Conservation (phyloP, 2,113 vertebrate genomes). For the Macquaria australasica region DNA sequence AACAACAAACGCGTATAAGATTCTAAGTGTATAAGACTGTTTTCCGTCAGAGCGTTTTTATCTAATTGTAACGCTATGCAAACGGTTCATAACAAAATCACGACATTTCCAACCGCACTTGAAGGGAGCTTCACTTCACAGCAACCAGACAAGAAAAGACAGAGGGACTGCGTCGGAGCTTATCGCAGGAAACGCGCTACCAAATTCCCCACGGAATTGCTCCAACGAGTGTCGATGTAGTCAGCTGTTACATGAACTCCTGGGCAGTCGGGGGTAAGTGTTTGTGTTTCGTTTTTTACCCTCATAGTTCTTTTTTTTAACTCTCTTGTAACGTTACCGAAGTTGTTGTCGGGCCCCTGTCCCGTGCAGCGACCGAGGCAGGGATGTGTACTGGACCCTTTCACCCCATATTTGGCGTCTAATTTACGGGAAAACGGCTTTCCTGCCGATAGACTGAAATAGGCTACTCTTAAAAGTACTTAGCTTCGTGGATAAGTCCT, state of each 20-base stretch:
- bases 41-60: too few relatives aligned
- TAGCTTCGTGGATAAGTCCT: background rate
- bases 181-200: constrained; percentile 57
- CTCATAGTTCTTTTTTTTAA: background rate
- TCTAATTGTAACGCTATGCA: too few relatives aligned
- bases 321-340: constrained; percentile 24
- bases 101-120: background rate
- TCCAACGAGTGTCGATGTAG: constrained; percentile 21
- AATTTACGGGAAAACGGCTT: constrained; percentile 32
- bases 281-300: background rate
- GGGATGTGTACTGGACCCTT: constrained; percentile 59
- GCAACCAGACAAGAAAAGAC: constrained; percentile 8
- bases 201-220: constrained; percentile 16
- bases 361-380: constrained; percentile 44
- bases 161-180: background rate
- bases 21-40: background rate
- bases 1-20: too few relatives aligned
- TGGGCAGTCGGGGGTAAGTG: constrained; percentile 61
- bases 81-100: background rate
- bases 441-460: background rate
- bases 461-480: background rate
- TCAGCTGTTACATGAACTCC: constrained; percentile 16
- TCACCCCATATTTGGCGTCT: constrained; percentile 26
- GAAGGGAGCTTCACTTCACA: constrained; percentile 43
- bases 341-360: constrained; percentile 47